Percentiles rank a stretch among this genome's conserved stretches.
phyloP scores from a whole-genome alignment of 2,797 vertebrate species.

The Balearica regulorum region DNA sequence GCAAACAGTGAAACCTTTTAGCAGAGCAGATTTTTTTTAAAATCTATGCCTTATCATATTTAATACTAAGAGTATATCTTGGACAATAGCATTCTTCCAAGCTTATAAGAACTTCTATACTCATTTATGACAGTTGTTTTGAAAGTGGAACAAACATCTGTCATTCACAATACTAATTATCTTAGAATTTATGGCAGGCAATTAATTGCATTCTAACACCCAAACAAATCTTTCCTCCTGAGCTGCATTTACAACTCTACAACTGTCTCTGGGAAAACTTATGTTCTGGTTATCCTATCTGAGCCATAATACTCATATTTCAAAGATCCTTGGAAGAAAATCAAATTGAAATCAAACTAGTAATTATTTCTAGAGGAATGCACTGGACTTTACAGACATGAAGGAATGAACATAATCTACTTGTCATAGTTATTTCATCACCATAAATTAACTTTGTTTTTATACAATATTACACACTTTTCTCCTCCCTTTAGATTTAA shows the following conservation, averaged over 20 bases:
- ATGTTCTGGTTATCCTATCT: background rate
- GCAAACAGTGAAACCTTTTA: background rate
- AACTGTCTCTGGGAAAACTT: background rate
- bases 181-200: background rate
- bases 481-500: background rate
- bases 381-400: background rate
- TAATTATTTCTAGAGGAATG: background rate
- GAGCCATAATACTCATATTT: background rate
- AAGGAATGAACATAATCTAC: background rate
- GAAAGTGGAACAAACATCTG: background rate
- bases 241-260: background rate
- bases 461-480: background rate
- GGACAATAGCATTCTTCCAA: background rate
- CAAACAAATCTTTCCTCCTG: background rate
- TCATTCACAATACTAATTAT: background rate
- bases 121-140: background rate
- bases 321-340: background rate
- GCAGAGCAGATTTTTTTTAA: background rate
- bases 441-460: background rate
- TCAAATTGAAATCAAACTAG: background rate
- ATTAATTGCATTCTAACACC: background rate
- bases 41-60: background rate
- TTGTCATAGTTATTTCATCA: background rate
- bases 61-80: background rate
- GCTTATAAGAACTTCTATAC: background rate